Evolutionary conservation across 2,888 invertebrate species (phyloP).

Genomic region (Nomada fucata): DNA sequence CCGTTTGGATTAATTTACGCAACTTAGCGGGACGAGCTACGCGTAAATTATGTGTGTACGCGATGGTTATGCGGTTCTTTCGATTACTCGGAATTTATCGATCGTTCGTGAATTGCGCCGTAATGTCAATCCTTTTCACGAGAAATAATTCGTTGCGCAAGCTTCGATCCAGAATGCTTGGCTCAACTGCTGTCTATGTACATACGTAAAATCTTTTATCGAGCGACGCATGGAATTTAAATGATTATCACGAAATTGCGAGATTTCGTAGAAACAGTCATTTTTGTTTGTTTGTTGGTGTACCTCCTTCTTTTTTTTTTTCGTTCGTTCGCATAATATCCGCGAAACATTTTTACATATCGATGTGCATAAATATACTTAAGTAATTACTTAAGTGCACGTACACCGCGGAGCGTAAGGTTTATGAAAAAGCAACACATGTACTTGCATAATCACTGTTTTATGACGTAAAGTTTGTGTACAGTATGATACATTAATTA

Average conservation of each 20-base stretch:
- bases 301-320: neutral
- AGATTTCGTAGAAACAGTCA: neutral
- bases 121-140: constrained; percentile 17
- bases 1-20: constrained; percentile 66
- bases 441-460: constrained; percentile 44
- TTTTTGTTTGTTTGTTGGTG: too few species aligned
- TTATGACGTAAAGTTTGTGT: constrained; percentile 70
- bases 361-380: too few species aligned
- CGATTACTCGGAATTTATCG: constrained; percentile 41
- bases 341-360: too few species aligned
- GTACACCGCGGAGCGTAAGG: neutral
- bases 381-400: neutral
- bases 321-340: neutral
- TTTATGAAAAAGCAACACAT: constrained; percentile 14
- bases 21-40: constrained; percentile 45
- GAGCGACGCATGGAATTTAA: neutral
- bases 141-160: constrained; percentile 42
- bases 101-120: constrained; percentile 41
- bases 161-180: neutral
- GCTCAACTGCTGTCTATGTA: neutral
- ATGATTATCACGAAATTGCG: neutral
- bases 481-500: constrained; percentile 63
- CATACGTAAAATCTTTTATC: neutral
- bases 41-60: constrained; percentile 57
- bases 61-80: constrained; percentile 56